phyloP scores from a whole-genome alignment of 92 coral and sea anemone genomes.

The Palythoa heliodiscus region DNA sequence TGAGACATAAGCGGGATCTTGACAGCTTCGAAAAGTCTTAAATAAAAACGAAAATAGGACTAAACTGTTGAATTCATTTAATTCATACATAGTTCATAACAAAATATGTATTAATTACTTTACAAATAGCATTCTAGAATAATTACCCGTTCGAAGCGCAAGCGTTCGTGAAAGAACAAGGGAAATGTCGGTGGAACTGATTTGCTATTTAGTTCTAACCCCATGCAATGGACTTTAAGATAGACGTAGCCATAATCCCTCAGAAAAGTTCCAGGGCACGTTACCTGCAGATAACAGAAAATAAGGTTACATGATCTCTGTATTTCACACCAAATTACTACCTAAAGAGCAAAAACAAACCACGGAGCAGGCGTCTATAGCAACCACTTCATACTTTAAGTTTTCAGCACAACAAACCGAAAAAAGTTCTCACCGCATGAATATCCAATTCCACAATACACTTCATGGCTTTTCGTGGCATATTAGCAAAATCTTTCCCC shows the following conservation, averaged over 20 bases:
- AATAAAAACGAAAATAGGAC: background rate
- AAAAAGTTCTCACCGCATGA: constrained; percentile 78
- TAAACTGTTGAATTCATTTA: background rate
- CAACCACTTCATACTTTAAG: constrained; percentile 61
- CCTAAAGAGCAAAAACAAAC: constrained; percentile 28
- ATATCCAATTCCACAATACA: constrained; percentile 94
- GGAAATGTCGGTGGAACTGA: constrained; percentile 98
- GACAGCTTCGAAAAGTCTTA: constrained; percentile 95
- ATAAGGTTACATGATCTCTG: constrained; percentile 34
- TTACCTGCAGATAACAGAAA: constrained; percentile 66
- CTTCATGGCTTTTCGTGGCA: constrained; percentile 99
- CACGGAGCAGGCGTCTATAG: constrained; percentile 90
- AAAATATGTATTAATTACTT: background rate
- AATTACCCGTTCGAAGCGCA: constrained; percentile 94
- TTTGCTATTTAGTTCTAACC: constrained; percentile 91
- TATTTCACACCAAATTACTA: constrained; percentile 29
- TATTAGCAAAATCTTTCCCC: constrained; percentile 28
- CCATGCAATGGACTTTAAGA: constrained; percentile 96
- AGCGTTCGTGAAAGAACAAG: constrained; percentile 93
- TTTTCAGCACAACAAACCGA: constrained; percentile 31
- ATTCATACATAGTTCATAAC: background rate
- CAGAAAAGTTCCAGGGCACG: constrained; percentile 95
- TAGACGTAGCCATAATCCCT: constrained; percentile 98
- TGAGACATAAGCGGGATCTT: constrained; percentile 98
- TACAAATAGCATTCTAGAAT: constrained; percentile 15